Conservation (phyloP, 2,113 vertebrate species). For the Enhydra lutris region DNA sequence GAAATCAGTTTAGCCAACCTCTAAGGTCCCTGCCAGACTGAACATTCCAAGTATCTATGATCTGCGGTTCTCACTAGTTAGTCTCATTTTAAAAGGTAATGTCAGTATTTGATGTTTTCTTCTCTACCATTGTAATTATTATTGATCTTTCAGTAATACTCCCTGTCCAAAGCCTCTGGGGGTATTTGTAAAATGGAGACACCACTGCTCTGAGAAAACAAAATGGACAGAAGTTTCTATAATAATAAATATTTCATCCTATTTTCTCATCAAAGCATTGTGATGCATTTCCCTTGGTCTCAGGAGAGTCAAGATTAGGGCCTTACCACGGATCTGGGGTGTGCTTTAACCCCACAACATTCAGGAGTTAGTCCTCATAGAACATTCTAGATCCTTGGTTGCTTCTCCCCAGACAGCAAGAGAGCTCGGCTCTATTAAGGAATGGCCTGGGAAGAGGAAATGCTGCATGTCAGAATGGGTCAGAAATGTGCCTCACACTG, state of each 20-base stretch:
- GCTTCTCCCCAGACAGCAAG: neutral
- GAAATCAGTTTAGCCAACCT: neutral
- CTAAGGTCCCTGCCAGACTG: neutral
- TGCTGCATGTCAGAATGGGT: neutral
- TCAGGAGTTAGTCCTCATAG: neutral
- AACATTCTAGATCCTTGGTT: neutral
- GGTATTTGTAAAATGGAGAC: slow-evolving; percentile 56
- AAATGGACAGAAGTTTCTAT: slow-evolving; percentile 30
- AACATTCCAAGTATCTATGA: slow-evolving; percentile 35
- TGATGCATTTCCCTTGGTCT: neutral
- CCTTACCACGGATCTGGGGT: neutral
- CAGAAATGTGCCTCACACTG: neutral
- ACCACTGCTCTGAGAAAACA: slow-evolving; percentile 13
- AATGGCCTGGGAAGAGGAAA: neutral
- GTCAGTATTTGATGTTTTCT: slow-evolving; percentile 61
- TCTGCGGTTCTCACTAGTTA: slow-evolving; percentile 22
- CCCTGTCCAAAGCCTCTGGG: slow-evolving; percentile 36
- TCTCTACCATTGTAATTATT: slow-evolving; percentile 55
- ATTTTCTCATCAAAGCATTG: neutral
- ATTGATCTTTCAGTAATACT: slow-evolving; percentile 67
- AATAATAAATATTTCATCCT: slow-evolving; percentile 43
- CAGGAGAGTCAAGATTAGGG: neutral
- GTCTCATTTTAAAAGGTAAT: slow-evolving; percentile 57
- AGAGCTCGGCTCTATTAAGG: neutral
- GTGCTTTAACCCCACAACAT: neutral